Conservation (phyloP, 2,888 invertebrate genomes). For the Argyra leucocephala region DNA sequence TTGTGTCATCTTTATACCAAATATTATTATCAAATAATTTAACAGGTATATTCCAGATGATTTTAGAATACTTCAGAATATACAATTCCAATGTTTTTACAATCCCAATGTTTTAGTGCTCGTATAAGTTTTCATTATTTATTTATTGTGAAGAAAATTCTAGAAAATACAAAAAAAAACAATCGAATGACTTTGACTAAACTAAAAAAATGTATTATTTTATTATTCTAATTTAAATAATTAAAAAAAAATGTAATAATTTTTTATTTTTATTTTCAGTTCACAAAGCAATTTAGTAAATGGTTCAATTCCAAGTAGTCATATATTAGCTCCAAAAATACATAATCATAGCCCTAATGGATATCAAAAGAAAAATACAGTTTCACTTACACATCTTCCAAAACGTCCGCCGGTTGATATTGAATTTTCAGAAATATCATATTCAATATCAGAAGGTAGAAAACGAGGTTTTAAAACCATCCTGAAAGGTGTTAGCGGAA, state of each 20-base stretch:
- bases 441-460: conserved; percentile 77
- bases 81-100: no score
- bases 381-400: conserved; percentile 67
- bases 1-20: no score
- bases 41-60: no score
- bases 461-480: conserved; percentile 76
- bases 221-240: no score
- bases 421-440: conserved; percentile 77
- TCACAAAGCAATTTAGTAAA: conserved; percentile 67
- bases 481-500: conserved; percentile 78
- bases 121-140: no score
- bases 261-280: conserved; percentile 40
- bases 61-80: no score
- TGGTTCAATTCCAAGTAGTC: conserved; percentile 46
- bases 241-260: background rate
- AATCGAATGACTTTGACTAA: no score
- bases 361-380: conserved; percentile 57
- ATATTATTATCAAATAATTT: no score
- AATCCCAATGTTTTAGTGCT: no score
- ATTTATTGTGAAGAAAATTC: no score
- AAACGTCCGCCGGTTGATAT: conserved; percentile 83
- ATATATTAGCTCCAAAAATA: conserved; percentile 56
- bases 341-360: conserved; percentile 55
- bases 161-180: no score
- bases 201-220: no score